Base-by-base conservation (phyloP, 1,140 invertebrate species). In the Arctopsyche grandis region DNA sequence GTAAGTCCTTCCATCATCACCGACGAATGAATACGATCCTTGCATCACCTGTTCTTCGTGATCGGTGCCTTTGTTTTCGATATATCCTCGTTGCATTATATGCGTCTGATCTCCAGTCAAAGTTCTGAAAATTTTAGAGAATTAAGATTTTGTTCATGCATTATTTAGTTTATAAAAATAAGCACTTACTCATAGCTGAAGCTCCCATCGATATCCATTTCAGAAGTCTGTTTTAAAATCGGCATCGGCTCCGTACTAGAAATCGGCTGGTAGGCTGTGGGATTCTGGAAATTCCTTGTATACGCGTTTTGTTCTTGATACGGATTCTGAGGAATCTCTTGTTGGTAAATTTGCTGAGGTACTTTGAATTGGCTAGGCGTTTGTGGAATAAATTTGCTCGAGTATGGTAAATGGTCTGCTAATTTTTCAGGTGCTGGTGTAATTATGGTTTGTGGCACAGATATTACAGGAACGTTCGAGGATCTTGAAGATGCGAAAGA, bases 1-100 rank as follows among this genome's bases (percentile, higher is more conserved):
- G 75, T 89, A 89, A 12, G 87, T 88, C 80, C 85, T 86, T 66
- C 90, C 90, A 83, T 92, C 89, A 79, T 90, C 90, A 43, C 89
- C 89, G 16, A 89, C 86, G 84, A 91, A 92, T 19, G 90, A 91
- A 85, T 91, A 92, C 12, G 89, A 90, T 66, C 91, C 91, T 83
- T 89, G 88, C n/a, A 91, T 90, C 10, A 89, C 86, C 84, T 89
- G 88, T 70, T 89, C 88, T 83, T 89, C 88, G 79, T 90, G 86
- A 21, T 89, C 88, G 77, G 85, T 86, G 43, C 90, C 90, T 38
- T 85, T 84, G 82, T 90, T 90, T 83, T 89, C 89, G 83, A 90
- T 87, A 81, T 88, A 88, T 80, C 89, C 90, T 73, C 88, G 86
- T 84, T 89, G 88, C 71, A 88, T 86, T 78, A 88, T 87, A 85